Evolutionary conservation across 1,140 invertebrate genomes (phyloP), one percentile per base, ranked within the genome.

Genomic region (Fopius arisanus): DNA sequence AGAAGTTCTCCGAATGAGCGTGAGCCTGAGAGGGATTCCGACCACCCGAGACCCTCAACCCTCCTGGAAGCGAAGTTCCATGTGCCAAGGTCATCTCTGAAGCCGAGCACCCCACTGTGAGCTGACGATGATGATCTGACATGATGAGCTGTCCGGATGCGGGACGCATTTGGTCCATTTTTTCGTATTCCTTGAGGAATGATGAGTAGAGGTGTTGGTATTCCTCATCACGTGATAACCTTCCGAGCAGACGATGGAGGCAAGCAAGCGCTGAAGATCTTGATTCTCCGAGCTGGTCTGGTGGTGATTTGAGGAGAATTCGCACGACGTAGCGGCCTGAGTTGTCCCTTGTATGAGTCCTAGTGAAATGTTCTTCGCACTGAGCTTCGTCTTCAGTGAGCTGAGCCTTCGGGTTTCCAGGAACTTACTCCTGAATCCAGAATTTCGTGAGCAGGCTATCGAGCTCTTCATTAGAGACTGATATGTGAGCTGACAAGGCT

Each of bases 171-270:
- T 86, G 83, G 4, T 75, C 76, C 12, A 86, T 63, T 0, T 51
- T 5, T 67, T 82, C 59, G 63, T 86, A 88, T 75, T 87, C 83
- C 4, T 73, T 6, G 73, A 87, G 81, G 70, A 86, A 86, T 19
- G 76, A 26, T 0, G 28, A 28, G 69, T 86, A 86, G 40, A 67
- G 74, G 6, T 16, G 41, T 43, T 14, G 41, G 14, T 43, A 43
- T 3, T 6, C 14, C 14, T 43, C 5, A 43, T 43, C n/a, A 43
- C n/a, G 41, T 43, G 41, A 43, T 3, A 43, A 14, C n/a, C 3
- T 43, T 12, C 41, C 3, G 14, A 7, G 41, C 14, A 43, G 41
- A 10, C 41, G 41, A 4, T 63, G 9, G 1, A 14, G 33, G 16
- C 59, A 33, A 28, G n/a, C 54, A 62, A 48, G 68, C 33, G 41